These are phyloP conservation scores for Brachionus paranguensis DNA, from an alignment of 1,140 invertebrate genomes.

Conservation along the genomic window DNA sequence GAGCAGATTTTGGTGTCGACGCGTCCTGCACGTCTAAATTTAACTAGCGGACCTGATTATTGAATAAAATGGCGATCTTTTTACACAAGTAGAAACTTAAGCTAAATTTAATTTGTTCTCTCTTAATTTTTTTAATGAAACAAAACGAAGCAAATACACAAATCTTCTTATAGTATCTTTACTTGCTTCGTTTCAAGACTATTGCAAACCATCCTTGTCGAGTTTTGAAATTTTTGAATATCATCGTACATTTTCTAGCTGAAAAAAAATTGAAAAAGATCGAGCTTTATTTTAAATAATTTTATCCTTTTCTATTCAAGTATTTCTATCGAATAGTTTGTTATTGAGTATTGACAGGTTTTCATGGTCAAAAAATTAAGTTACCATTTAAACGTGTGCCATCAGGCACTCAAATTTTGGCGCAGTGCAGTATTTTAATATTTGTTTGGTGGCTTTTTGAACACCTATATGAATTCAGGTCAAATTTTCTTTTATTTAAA, in stretches of 20 bases:
- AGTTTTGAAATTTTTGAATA: constrained; percentile 25
- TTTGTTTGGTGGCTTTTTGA: neutral
- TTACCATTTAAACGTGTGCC: neutral
- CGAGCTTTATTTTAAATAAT: neutral
- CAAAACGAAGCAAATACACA: constrained; percentile 14
- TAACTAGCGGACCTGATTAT: neutral
- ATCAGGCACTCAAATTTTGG: neutral
- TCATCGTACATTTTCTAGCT: constrained; percentile 23
- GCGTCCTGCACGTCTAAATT: neutral
- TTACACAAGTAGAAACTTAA: neutral
- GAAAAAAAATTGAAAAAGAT: neutral
- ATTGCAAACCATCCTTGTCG: constrained; percentile 34
- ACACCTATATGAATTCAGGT: neutral
- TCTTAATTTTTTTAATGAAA: constrained; percentile 1
- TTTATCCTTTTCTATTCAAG: constrained; percentile 12
- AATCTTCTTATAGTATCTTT: constrained; percentile 8
- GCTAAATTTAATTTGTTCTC: constrained; percentile 25
- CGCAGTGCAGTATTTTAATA: neutral
- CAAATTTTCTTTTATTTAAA: neutral
- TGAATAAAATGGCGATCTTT: neutral
- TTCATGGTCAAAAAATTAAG: neutral
- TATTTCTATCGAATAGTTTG: neutral
- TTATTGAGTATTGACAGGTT: neutral
- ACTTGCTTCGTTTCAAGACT: neutral
- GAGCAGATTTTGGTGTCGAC: neutral